Conservation (phyloP, 1,140 invertebrate species). For the Ostrea edulis region DNA sequence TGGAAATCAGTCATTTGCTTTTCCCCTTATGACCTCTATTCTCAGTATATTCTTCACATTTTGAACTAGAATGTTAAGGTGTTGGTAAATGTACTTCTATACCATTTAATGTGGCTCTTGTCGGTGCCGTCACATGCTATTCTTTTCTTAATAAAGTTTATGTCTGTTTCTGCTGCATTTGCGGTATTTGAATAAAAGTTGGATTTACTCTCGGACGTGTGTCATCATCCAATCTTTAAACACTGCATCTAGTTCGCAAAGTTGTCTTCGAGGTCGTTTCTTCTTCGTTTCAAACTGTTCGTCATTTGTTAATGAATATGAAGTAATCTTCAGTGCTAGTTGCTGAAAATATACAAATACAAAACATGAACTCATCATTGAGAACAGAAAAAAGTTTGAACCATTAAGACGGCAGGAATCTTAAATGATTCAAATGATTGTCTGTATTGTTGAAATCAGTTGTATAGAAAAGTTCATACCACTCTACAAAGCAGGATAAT, state of each 20-base stretch:
- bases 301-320: slow-evolving; percentile 61
- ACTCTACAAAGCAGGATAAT: no score
- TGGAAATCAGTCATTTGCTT: background rate
- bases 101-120: background rate
- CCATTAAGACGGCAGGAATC: background rate
- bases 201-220: background rate
- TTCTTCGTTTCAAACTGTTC: background rate
- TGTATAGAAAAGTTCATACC: no score
- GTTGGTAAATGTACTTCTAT: background rate
- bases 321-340: slow-evolving; percentile 69
- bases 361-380: background rate
- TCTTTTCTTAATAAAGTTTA: slow-evolving; percentile 2
- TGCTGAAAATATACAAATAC: slow-evolving; percentile 65
- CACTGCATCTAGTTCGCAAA: slow-evolving; percentile 2
- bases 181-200: background rate
- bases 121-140: background rate
- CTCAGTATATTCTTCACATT: background rate
- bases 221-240: background rate
- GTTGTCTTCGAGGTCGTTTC: background rate
- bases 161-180: background rate
- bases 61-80: background rate
- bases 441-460: no score
- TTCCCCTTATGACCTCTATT: background rate
- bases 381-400: background rate
- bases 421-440: no score